Conservation (phyloP, 1,140 invertebrate species). For the Drosophila erecta region DNA sequence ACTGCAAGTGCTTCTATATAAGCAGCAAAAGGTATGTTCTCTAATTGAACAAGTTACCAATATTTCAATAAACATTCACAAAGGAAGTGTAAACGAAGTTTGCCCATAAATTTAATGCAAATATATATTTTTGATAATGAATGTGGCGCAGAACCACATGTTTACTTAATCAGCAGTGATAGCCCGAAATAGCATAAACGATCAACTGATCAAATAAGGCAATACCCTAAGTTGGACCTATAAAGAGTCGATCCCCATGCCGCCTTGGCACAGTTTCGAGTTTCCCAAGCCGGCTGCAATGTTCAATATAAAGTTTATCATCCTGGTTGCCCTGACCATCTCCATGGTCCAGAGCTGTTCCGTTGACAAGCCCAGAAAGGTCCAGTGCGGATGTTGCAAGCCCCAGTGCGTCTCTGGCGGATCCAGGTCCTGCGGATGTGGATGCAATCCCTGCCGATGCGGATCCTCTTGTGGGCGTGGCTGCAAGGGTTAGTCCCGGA, state of each 20-base stretch:
- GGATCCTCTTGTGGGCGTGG: constrained; percentile 5
- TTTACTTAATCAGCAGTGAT: constrained; percentile 19
- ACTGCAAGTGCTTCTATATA: no score
- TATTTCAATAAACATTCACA: no score
- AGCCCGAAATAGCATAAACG: not conserved
- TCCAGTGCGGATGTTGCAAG: constrained; percentile 11
- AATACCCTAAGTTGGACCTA: not conserved
- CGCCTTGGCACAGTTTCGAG: not conserved
- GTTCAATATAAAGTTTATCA: constrained; percentile 31
- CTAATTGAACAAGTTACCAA: not conserved
- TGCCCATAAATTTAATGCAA: not conserved
- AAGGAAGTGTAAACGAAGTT: no score
- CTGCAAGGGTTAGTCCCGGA: not conserved
- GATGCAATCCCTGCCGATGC: constrained; percentile 5
- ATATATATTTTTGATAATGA: not conserved
- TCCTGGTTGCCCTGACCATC: constrained; percentile 30
- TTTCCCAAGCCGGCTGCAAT: not conserved
- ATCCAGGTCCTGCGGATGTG: constrained; percentile 12
- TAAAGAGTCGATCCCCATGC: constrained; percentile 1
- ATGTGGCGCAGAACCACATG: not conserved
- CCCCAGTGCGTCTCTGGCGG: constrained; percentile 9
- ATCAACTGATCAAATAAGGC: constrained; percentile 34
- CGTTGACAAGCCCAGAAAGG: constrained; percentile 11
- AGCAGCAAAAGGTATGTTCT: not conserved
- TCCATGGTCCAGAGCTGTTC: constrained; percentile 19